These are phyloP conservation scores for Malacosoma neustria DNA, from an alignment of 2,888 invertebrate genomes.

Conservation along the genomic window DNA sequence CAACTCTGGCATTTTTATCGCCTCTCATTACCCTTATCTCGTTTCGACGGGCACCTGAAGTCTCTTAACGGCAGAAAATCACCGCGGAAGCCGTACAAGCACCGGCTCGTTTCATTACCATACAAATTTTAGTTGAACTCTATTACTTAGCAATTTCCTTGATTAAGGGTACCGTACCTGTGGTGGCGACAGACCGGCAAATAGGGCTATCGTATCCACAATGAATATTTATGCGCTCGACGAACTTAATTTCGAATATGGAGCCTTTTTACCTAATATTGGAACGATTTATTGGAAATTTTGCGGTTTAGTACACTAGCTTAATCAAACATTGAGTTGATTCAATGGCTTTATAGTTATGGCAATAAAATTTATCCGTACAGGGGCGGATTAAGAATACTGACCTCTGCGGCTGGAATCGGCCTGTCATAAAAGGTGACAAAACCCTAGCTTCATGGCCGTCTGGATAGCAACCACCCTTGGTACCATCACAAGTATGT, in stretches of 20 bases:
- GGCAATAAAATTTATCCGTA: too few relatives aligned
- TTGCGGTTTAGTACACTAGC: background rate
- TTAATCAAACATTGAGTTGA: background rate
- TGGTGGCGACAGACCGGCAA: slow-evolving; percentile 54
- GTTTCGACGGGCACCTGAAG: background rate
- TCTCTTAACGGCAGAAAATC: slow-evolving; percentile 16
- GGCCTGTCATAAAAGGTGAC: too few relatives aligned
- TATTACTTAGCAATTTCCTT: slow-evolving; percentile 58
- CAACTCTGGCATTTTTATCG: background rate
- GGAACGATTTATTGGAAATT: slow-evolving; percentile 15
- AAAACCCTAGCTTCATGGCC: too few relatives aligned
- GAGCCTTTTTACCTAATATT: slow-evolving; percentile 20
- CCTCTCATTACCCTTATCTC: background rate
- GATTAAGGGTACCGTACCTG: slow-evolving; percentile 48
- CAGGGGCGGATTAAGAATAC: too few relatives aligned
- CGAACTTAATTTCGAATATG: slow-evolving; percentile 42
- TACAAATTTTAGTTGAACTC: slow-evolving; percentile 49
- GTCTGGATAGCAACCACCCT: too few relatives aligned
- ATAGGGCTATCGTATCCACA: slow-evolving; percentile 47
- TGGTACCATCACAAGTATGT: too few relatives aligned
- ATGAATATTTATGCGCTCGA: slow-evolving; percentile 53
- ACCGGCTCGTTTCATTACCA: slow-evolving; percentile 40
- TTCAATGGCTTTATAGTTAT: too few relatives aligned
- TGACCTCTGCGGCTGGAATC: too few relatives aligned
- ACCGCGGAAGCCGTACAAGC: slow-evolving; percentile 25